Base-by-base conservation (phyloP, 1,140 invertebrate genomes). In the Battus philenor region DNA sequence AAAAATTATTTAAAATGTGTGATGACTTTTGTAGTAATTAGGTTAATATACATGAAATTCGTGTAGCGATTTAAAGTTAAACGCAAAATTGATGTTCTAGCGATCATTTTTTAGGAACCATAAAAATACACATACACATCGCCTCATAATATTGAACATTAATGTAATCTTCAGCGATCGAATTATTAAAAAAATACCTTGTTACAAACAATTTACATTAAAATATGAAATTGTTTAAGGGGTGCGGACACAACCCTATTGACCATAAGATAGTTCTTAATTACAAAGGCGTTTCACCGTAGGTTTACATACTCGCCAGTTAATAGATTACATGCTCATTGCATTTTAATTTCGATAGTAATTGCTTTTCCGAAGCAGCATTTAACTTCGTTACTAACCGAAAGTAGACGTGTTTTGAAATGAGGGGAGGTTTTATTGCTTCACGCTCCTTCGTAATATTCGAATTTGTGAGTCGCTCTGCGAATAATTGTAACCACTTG, bases 271-370 rank as follows among this genome's bases (percentile, higher is more conserved):
- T 1, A 7, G 13, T 20, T 36, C 26, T 26, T 39, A 12, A 39
- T 39, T 39, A 39, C 36, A 39, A 39, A 39, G 15, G 36, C 6
- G 11, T 26, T 9, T 13, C 18, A 12, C 9, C 36, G 22, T 26
- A 16, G 20, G 22, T 17, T 41, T 41, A 41, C 29, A 41, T 41
- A 9, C 22, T 27, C 38, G 24, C 38, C 38, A 55, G 36, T 39
- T 50, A 34, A 59, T 54, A 47, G 11, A 64, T 64, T 66, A 52
- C 54, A 66, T 49, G 62, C 44, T 61, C 44, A 38, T 5, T 61
- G 62, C 47, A 38, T 56, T 61, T 61, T 55, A 50, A 66, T 66
- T 58, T 41, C 44, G 31, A 27, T 34, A 45, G 38, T 51, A 64
- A 60, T 57, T 54, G 54, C 44, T 59, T 48, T 52, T 47, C 26